A percentile compares a stretch with the other conserved stretches of the same genome.
These are phyloP conservation scores for Melanotaenia nigrans DNA, from an alignment of 2,797 vertebrate genomes.

Conservation along the genomic window DNA sequence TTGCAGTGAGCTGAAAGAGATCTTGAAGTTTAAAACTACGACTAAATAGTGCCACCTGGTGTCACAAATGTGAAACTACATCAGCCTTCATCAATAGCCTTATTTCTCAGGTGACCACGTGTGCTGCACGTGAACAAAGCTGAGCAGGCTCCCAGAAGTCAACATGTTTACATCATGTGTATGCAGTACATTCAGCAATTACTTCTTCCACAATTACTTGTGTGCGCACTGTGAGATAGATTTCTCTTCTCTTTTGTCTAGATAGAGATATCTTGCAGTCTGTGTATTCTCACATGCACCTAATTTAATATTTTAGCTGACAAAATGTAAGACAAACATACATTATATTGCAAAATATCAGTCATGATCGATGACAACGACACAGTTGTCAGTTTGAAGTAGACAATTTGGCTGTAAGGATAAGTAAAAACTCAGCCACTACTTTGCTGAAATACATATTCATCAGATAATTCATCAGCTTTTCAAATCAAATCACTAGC, in stretches of 20 bases:
- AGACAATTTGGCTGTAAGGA: too few species aligned
- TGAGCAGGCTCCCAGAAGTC: not conserved
- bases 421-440: too few species aligned
- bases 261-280: not conserved
- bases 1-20: not conserved
- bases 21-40: not conserved
- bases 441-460: too few species aligned
- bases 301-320: not conserved
- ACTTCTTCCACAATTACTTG: not conserved
- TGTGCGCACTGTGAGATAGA: not conserved
- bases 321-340: too few species aligned
- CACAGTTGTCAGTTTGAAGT: too few species aligned
- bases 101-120: not conserved
- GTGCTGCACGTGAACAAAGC: constrained; percentile 66
- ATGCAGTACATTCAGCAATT: not conserved
- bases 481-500: too few species aligned
- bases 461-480: too few species aligned
- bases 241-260: too few species aligned
- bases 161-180: not conserved
- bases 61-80: constrained; percentile 17
- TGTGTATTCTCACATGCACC: not conserved
- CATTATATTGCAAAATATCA: too few species aligned
- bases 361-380: too few species aligned
- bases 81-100: not conserved
- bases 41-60: constrained; percentile 41